A percentile compares a stretch with the other conserved stretches of the same genome.
Conservation (phyloP, 2,797 vertebrate species). For the Lagodon rhomboides region DNA sequence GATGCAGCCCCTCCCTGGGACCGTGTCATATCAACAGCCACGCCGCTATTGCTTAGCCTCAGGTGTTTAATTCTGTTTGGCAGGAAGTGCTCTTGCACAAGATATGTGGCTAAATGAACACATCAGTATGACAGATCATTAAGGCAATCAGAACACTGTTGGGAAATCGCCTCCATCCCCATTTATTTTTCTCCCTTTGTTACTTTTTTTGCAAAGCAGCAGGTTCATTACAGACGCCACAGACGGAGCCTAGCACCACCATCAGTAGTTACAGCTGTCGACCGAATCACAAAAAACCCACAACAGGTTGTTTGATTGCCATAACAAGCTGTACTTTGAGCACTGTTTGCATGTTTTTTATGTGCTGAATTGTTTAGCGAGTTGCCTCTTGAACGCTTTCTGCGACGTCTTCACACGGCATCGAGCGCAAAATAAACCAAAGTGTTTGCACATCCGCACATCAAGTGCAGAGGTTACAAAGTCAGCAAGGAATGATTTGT, state of each 20-base stretch:
- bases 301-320: constrained; percentile 4
- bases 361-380: constrained; percentile 18
- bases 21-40: constrained; percentile 64
- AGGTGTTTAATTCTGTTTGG: constrained; percentile 80
- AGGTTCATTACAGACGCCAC: neutral
- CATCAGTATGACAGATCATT: constrained; percentile 62
- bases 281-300: constrained; percentile 19
- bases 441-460: constrained; percentile 12
- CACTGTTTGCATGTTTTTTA: constrained; percentile 11
- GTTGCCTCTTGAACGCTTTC: constrained; percentile 22
- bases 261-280: constrained; percentile 3
- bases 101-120: constrained; percentile 65
- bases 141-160: constrained; percentile 57
- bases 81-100: constrained; percentile 79
- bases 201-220: constrained; percentile 34
- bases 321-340: neutral
- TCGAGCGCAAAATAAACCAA: constrained; percentile 2
- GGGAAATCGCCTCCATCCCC: constrained; percentile 58
- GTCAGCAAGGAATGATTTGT: constrained; percentile 8
- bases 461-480: constrained; percentile 3
- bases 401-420: neutral
- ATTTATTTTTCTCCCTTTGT: constrained; percentile 37
- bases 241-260: neutral
- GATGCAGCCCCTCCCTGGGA: constrained; percentile 73
- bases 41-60: constrained; percentile 76